These are phyloP conservation scores for Chloroceryle aenea DNA, from an alignment of 2,113 vertebrate species.

Conservation along the genomic window DNA sequence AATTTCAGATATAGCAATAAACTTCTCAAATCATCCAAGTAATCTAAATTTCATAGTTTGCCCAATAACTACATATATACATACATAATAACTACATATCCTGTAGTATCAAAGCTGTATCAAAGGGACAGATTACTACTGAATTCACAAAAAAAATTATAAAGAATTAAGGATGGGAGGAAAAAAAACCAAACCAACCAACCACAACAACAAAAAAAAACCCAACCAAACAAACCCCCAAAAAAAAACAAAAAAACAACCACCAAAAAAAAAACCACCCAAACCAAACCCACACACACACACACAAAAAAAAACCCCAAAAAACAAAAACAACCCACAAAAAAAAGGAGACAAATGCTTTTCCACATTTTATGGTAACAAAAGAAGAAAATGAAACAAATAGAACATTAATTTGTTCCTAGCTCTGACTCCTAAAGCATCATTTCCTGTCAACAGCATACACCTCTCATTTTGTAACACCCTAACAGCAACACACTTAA, in stretches of 20 bases:
- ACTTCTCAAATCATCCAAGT: neutral
- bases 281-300: too few species aligned
- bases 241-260: neutral
- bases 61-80: neutral
- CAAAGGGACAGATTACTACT: neutral
- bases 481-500: constrained; percentile 40
- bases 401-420: neutral
- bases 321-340: too few species aligned
- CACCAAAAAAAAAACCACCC: too few species aligned
- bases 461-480: constrained; percentile 64
- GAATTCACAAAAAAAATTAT: neutral
- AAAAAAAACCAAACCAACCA: neutral
- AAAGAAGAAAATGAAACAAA: constrained; percentile 11
- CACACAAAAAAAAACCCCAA: neutral
- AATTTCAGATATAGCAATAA: neutral
- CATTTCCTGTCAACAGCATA: constrained; percentile 31
- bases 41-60: constrained; percentile 7
- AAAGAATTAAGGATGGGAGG: neutral
- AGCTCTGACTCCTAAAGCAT: constrained; percentile 18
- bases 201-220: neutral
- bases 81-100: neutral
- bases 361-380: neutral
- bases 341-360: neutral
- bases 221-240: too few species aligned
- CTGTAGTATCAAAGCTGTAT: neutral